phyloP scores from a whole-genome alignment of 2,888 invertebrate species.

The Dolomedes plantarius region DNA sequence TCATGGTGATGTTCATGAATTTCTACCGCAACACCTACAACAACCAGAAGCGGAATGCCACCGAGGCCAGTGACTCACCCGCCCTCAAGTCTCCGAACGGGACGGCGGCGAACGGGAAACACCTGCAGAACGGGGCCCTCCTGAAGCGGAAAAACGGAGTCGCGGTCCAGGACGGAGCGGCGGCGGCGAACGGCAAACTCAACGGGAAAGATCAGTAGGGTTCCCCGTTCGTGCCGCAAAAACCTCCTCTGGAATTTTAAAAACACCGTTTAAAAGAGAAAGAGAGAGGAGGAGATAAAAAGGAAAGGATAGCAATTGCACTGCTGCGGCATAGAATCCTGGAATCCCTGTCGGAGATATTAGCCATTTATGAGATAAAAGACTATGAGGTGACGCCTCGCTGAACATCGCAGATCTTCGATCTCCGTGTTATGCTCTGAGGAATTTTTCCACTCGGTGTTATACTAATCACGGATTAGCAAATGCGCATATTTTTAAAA shows the following conservation, averaged over 20 bases:
- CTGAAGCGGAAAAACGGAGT: conserved; percentile 6
- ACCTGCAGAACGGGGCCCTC: not conserved
- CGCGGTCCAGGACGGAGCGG: not conserved
- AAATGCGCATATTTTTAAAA: no score
- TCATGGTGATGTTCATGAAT: conserved; percentile 77
- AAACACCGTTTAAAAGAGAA: no score
- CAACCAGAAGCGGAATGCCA: conserved; percentile 68
- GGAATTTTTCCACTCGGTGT: no score
- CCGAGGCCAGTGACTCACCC: not conserved
- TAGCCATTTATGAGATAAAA: no score
- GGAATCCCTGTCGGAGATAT: no score
- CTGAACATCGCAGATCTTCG: no score
- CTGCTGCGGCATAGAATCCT: no score
- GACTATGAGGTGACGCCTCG: no score
- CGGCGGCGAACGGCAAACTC: conserved; percentile 19
- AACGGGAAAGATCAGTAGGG: conserved; percentile 10
- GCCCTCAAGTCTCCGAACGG: conserved; percentile 22
- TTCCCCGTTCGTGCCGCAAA: not conserved
- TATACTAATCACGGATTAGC: no score
- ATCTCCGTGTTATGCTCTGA: no score
- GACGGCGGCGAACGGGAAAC: not conserved
- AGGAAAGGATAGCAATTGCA: no score
- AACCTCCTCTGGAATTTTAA: not conserved
- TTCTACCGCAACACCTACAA: conserved; percentile 77
- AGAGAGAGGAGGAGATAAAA: no score